Evolutionary conservation across 2,113 vertebrate species (phyloP), one percentile per base, ranked within the genome.

Genomic region (Ceuthmochares aereus): DNA sequence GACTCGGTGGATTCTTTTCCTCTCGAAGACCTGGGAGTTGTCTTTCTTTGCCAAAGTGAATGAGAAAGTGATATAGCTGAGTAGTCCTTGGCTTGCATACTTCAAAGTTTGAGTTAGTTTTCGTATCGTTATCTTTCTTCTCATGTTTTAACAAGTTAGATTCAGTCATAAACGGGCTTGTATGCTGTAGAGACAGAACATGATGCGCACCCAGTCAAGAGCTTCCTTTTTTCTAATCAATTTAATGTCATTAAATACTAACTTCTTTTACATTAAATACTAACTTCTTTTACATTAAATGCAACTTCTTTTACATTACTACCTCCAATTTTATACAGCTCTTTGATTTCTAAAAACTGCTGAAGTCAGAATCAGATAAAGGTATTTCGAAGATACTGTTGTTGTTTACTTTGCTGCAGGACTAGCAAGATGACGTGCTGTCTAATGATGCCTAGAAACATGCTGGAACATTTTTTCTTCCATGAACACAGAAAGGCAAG

Each of bases 201-300:
- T 87, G 58, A 84, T 60, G 32, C 42, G 27, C 19, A 73, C 18
- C 56, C 8, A 87, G 51, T 94, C 56, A 89, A 68, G n/a, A 49
- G 6, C 14, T 89, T 67, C 14, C 40, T 37, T 90, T n/a, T 89
- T 84, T 69, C 40, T 91, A 85, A 88, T 79, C 70, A 91, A 54
- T 76, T 87, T 69, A 90, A 80, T 66, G 34, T 69, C 82, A 94
- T 89, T 89, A 89, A 93, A 69, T 51, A 52, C 62, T 79, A 85
- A 85, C 0, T 87, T 89, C 58, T 91, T 72, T 92, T 56, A 68
- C 66, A 58, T 74, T 69, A 73, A 93, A 69, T 51, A 52, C 62
- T 79, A 85, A 85, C n/a, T n/a, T n/a, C n/a, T n/a, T n/a, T n/a
- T n/a, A n/a, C n/a, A n/a, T n/a, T n/a, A n/a, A n/a, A 0, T 43